Conservation (phyloP, 2,113 vertebrate species). For the Rhagologus leucostigma region DNA sequence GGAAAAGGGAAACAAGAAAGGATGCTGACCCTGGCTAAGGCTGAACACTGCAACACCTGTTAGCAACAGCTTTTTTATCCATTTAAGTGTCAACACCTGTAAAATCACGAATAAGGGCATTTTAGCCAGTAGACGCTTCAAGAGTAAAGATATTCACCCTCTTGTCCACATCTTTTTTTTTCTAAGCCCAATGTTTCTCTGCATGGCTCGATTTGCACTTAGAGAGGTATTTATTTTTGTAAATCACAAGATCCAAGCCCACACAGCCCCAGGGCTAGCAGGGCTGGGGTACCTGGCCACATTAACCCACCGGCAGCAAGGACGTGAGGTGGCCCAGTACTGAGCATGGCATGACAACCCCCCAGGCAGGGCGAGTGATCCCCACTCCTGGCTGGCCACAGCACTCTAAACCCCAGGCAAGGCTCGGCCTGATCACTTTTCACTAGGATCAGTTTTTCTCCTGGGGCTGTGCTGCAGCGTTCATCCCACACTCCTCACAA, state of each 20-base stretch:
- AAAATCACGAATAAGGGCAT: background rate
- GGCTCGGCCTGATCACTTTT: background rate
- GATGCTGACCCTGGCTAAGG: background rate
- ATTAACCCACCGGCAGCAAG: background rate
- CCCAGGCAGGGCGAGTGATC: accelerated
- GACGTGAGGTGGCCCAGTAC: background rate
- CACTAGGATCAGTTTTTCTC: background rate
- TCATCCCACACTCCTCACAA: accelerated
- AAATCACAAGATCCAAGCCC: background rate
- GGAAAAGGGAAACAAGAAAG: background rate
- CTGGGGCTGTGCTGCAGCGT: background rate
- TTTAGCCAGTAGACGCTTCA: background rate
- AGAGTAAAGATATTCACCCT: background rate
- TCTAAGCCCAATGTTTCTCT: background rate
- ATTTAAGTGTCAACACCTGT: background rate
- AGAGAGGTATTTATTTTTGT: background rate
- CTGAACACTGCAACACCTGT: background rate
- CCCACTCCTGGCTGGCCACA: background rate
- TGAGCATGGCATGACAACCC: accelerated
- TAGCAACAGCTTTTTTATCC: background rate
- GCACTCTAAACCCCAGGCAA: background rate
- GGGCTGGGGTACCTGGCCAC: background rate
- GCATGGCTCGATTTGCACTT: background rate
- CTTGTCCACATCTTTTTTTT: background rate
- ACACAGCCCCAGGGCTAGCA: background rate